These are phyloP conservation scores for Mystacides longicornis DNA, from an alignment of 2,888 invertebrate genomes.

Conservation along the genomic window DNA sequence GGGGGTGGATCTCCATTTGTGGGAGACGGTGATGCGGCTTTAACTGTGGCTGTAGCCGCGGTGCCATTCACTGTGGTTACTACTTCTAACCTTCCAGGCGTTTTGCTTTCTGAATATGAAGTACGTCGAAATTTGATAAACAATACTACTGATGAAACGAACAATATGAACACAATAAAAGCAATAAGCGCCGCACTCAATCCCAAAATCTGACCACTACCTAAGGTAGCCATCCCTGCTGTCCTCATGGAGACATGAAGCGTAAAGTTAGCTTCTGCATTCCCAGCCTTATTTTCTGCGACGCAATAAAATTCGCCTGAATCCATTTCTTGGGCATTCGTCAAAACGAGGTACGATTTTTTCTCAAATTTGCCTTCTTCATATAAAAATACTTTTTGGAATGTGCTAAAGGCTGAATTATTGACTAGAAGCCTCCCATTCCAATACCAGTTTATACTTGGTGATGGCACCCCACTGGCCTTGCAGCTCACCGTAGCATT, in stretches of 20 bases:
- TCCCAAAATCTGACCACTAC: constrained; percentile 79
- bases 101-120: constrained; percentile 68
- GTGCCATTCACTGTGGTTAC: constrained; percentile 56
- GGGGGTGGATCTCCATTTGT: constrained; percentile 47
- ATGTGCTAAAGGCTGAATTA: constrained; percentile 69
- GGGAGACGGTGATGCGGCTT: constrained; percentile 50
- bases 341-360: constrained; percentile 66
- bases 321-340: constrained; percentile 77
- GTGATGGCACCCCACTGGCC: constrained; percentile 73
- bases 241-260: constrained; percentile 71
- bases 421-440: constrained; percentile 71
- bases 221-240: constrained; percentile 73
- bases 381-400: constrained; percentile 66
- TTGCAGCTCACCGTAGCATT: constrained; percentile 80
- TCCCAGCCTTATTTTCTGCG: constrained; percentile 83
- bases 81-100: constrained; percentile 65
- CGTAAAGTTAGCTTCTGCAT: constrained; percentile 83
- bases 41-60: constrained; percentile 43
- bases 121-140: constrained; percentile 67
- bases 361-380: constrained; percentile 73
- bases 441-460: constrained; percentile 81
- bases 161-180: constrained; percentile 65
- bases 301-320: constrained; percentile 82
- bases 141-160: constrained; percentile 51
- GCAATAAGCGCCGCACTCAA: constrained; percentile 75